phyloP scores from a whole-genome alignment of 1,140 invertebrate species.

The Gonioctena quinquepunctata region DNA sequence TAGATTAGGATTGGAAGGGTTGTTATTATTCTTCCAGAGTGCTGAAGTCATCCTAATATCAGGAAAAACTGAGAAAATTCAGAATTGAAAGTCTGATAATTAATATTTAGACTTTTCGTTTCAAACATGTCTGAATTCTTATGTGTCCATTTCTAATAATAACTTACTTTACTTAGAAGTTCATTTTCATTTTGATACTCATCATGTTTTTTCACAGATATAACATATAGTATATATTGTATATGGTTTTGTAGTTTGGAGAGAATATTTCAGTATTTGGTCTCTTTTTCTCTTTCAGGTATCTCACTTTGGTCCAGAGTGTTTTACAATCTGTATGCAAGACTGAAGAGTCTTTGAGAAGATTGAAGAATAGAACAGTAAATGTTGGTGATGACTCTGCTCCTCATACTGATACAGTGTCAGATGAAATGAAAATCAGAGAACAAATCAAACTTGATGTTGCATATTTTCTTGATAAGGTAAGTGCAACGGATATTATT shows the following conservation, averaged over 20 bases:
- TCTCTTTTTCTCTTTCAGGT: conserved; percentile 66
- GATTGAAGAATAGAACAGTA: conserved; percentile 80
- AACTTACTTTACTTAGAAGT: too few relatives aligned
- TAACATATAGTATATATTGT: neutral
- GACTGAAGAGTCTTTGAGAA: conserved; percentile 89
- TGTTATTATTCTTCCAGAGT: too few relatives aligned
- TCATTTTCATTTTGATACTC: too few relatives aligned
- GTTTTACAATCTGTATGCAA: conserved; percentile 91
- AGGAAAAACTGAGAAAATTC: too few relatives aligned
- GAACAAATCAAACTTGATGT: conserved; percentile 89
- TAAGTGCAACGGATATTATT: conserved; percentile 13
- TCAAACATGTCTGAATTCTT: too few relatives aligned
- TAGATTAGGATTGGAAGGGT: too few relatives aligned
- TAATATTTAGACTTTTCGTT: too few relatives aligned
- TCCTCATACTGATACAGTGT: conserved; percentile 60
- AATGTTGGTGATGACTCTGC: conserved; percentile 53
- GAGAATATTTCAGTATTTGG: too few relatives aligned
- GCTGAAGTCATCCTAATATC: too few relatives aligned
- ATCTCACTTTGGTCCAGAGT: conserved; percentile 78
- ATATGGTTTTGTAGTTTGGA: neutral
- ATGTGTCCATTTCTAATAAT: too few relatives aligned
- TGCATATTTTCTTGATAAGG: conserved; percentile 44
- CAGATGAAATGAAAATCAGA: conserved; percentile 93
- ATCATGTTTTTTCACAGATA: too few relatives aligned
- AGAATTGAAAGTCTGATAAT: too few relatives aligned